These are phyloP conservation scores for Pogonus chalceus DNA, from an alignment of 1,140 invertebrate genomes.

Conservation along the genomic window DNA sequence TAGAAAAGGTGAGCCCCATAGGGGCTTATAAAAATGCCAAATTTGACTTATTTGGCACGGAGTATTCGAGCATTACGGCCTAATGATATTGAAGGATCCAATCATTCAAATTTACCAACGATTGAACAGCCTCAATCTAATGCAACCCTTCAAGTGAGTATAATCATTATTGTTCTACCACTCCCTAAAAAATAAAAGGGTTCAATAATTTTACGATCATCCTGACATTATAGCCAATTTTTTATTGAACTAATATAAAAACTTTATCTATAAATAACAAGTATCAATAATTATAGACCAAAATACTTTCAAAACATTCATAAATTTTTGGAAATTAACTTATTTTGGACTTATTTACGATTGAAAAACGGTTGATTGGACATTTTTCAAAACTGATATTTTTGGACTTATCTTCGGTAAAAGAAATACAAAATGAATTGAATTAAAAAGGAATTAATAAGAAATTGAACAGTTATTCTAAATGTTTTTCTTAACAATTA, in stretches of 20 bases:
- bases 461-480: too few species aligned
- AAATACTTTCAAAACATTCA: too few species aligned
- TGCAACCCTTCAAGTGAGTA: neutral
- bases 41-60: neutral
- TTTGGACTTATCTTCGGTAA: too few species aligned
- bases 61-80: neutral
- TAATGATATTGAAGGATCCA: neutral
- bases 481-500: too few species aligned
- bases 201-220: neutral
- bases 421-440: too few species aligned
- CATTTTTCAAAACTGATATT: too few species aligned
- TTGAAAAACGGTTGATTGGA: too few species aligned
- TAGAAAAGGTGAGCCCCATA: neutral
- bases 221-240: neutral
- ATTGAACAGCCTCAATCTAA: neutral
- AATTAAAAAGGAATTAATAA: too few species aligned
- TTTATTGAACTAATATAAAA: neutral
- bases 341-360: neutral
- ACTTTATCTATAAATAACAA: neutral
- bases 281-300: neutral
- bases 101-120: neutral
- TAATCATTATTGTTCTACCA: neutral
- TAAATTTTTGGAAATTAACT: slow-evolving; percentile 9
- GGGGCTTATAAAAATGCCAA: neutral
- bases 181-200: too few species aligned